These are phyloP conservation scores for Eupristina koningsbergeri DNA, from an alignment of 1,140 invertebrate genomes.

Conservation along the genomic window DNA sequence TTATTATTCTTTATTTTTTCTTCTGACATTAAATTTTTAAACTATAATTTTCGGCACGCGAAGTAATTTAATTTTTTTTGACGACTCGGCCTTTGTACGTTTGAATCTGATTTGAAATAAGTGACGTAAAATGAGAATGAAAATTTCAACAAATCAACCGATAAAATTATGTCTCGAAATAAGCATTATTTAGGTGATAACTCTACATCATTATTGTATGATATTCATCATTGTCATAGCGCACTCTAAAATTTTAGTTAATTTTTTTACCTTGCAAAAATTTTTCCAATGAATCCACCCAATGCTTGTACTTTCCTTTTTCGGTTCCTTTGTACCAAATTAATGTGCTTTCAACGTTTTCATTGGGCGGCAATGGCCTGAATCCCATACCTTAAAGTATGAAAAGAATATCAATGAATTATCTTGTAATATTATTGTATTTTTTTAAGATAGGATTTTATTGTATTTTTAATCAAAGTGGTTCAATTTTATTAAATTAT, in stretches of 20 bases:
- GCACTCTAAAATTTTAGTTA: not conserved
- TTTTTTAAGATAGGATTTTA: not conserved
- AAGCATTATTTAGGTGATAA: no score
- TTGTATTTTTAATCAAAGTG: not conserved
- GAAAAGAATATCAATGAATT: not conserved
- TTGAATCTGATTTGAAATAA: no score
- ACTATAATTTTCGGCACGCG: no score
- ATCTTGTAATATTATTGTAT: not conserved
- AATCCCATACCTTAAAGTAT: constrained; percentile 86
- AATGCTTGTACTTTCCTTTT: constrained; percentile 82
- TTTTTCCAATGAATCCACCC: constrained; percentile 81
- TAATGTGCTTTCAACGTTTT: constrained; percentile 91
- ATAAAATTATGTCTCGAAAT: no score
- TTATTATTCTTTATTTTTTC: not conserved
- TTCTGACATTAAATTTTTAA: not conserved
- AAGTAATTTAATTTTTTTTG: no score
- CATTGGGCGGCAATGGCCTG: constrained; percentile 86
- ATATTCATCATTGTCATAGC: no score
- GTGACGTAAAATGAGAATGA: no score
- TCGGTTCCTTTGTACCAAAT: constrained; percentile 91
- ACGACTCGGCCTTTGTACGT: no score
- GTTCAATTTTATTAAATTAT: not conserved
- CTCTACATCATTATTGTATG: no score
- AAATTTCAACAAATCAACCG: no score
- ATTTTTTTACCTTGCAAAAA: constrained; percentile 81